Conservation (phyloP, 2,113 vertebrate genomes). For the Leucopsar rothschildi region DNA sequence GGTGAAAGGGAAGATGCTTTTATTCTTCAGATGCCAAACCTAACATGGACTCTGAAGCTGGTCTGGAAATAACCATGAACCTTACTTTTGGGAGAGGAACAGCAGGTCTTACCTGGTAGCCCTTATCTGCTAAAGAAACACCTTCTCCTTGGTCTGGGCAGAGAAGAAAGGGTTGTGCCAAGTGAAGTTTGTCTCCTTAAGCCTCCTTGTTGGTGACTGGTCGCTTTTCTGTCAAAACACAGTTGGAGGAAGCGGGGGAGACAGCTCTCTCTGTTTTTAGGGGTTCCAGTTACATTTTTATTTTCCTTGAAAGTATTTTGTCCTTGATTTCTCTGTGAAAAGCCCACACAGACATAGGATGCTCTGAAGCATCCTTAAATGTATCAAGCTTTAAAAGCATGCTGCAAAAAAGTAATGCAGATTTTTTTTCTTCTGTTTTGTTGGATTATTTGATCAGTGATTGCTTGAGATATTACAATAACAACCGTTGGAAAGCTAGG, state of each 20-base stretch:
- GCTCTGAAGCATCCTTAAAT: not conserved
- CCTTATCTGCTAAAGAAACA: not conserved
- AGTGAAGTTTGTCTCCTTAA: not conserved
- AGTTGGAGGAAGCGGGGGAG: not conserved
- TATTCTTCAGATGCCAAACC: not conserved
- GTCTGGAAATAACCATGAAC: not conserved
- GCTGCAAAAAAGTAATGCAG: not conserved
- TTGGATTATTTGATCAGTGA: not conserved
- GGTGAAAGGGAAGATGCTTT: not conserved
- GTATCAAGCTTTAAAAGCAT: not conserved
- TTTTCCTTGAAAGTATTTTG: conserved; percentile 8
- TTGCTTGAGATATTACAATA: not conserved
- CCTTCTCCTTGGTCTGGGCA: not conserved
- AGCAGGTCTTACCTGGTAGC: not conserved
- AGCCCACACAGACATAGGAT: not conserved
- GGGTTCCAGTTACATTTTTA: not conserved
- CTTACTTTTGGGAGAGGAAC: not conserved
- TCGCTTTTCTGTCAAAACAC: not conserved
- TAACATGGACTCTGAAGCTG: not conserved
- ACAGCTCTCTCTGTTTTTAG: not conserved
- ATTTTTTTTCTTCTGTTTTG: not conserved
- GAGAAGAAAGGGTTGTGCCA: not conserved
- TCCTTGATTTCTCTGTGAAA: not conserved
- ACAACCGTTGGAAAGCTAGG: not conserved
- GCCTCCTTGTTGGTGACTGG: not conserved